These are phyloP conservation scores for Ceramica pisi DNA, from an alignment of 2,888 invertebrate species.

Conservation along the genomic window DNA sequence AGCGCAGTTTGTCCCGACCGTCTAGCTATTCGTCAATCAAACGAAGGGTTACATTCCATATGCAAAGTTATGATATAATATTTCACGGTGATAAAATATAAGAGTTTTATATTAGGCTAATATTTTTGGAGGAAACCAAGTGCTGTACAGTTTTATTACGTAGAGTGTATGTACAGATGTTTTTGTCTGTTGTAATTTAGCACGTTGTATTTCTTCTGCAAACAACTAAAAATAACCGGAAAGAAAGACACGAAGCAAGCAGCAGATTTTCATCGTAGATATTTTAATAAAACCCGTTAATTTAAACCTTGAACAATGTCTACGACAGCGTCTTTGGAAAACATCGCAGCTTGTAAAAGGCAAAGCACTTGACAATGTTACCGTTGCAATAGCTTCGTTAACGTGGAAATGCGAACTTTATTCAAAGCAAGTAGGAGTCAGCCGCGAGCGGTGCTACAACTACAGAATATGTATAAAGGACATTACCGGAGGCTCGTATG, in stretches of 20 bases:
- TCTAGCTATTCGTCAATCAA: constrained; percentile 59
- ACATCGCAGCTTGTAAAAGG: constrained; percentile 59
- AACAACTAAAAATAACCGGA: constrained; percentile 2
- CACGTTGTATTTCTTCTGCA: neutral
- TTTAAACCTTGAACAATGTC: constrained; percentile 52
- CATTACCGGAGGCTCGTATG: constrained; percentile 70
- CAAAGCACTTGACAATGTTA: constrained; percentile 61
- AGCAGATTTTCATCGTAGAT: constrained; percentile 1
- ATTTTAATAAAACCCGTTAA: constrained; percentile 9
- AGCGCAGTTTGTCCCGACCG: constrained; percentile 59
- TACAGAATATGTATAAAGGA: constrained; percentile 71
- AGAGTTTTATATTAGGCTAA: constrained; percentile 44
- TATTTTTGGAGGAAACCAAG: constrained; percentile 44
- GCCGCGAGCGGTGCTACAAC: constrained; percentile 60
- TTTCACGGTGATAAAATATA: constrained; percentile 55
- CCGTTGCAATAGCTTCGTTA: constrained; percentile 57
- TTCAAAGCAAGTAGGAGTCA: constrained; percentile 64
- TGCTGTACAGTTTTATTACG: constrained; percentile 19
- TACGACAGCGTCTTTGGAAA: constrained; percentile 59
- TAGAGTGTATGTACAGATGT: neutral
- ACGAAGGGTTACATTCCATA: constrained; percentile 54
- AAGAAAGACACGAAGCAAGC: constrained; percentile 1
- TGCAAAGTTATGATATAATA: constrained; percentile 54
- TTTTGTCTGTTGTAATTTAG: neutral
- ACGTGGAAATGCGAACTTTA: constrained; percentile 66